These are phyloP conservation scores for Solea senegalensis DNA, from an alignment of 2,113 vertebrate genomes.

Conservation along the genomic window DNA sequence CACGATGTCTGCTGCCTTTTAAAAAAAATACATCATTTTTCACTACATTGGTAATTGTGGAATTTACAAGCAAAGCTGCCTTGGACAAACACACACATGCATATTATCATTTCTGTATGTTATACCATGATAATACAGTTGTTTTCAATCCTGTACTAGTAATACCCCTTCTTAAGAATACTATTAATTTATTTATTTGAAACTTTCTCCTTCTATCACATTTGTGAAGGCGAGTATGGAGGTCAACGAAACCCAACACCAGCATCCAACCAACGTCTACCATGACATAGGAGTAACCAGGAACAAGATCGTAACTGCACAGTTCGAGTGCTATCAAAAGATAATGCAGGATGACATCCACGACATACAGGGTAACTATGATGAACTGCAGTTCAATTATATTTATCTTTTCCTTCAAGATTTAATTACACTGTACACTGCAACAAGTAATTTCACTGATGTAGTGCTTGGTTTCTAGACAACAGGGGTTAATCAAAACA, in stretches of 20 bases:
- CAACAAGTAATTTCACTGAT: too few relatives aligned
- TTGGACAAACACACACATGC: too few relatives aligned
- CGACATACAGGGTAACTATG: conserved; percentile 63
- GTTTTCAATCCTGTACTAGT: too few relatives aligned
- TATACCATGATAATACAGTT: too few relatives aligned
- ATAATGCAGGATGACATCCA: conserved; percentile 86
- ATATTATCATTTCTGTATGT: too few relatives aligned
- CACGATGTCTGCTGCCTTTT: too few relatives aligned
- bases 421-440: too few relatives aligned
- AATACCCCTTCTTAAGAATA: too few relatives aligned
- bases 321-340: conserved; percentile 98
- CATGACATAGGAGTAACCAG: conserved; percentile 82
- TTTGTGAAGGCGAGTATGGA: conserved; percentile 78
- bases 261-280: conserved; percentile 72
- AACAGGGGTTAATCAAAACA: neutral
- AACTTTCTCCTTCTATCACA: conserved; percentile 47
- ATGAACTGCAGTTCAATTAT: neutral
- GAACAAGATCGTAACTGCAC: conserved; percentile 95
- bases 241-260: conserved; percentile 76
- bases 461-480: neutral
- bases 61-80: too few relatives aligned
- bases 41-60: too few relatives aligned
- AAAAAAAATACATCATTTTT: too few relatives aligned
- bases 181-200: neutral
- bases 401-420: too few relatives aligned